Base-by-base conservation (phyloP, 37 sponge, comb jelly and placozoan species). In the Aplysina aerophoba region DNA sequence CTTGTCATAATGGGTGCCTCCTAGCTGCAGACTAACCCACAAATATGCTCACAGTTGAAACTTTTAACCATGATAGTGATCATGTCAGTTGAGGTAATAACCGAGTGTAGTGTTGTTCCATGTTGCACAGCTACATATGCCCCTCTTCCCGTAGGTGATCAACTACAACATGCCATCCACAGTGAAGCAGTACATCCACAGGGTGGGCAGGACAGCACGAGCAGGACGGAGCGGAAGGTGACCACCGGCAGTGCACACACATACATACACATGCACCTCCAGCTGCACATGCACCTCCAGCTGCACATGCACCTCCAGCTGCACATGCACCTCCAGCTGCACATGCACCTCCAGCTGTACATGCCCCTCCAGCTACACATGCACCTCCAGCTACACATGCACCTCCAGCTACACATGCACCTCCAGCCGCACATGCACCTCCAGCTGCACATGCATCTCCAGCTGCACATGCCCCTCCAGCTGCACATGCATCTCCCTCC, bases 171-270 rank as follows among this genome's bases (percentile, higher is more conserved):
- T 99, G 92, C 99, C 99, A 24, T 83, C 95, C 11, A 87, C 90
- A 22, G 63, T 93, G 55, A 97, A 99, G 91, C 95, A 91, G 66
- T 99, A 99, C 66, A 94, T 99, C n/a, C 99, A 99, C 73, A 84
- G 99, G 30, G 99, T 99, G 53, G 99, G 99, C 13, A 59, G 99
- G 54, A 99, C 99, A 21, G 99, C 99, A 21, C 39, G 99, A 38
- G 99, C 99, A 38, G 97, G 99, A 25, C 83, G 88, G 67, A 84
- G 80, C 74, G 99, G 99, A 36, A 86, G 94, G 93, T 92, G 22
- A 64, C 84, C 50, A 44, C 6, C 50, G 8, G 8, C 50, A 44
- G 8, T 44, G 50, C 8, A 44, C 6, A 44, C 8, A 38, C 28
- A 60, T 81, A 31, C 21, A 11, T n/a, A 33, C 22, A 28, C 27